Percentiles rank a stretch among this genome's conserved stretches.
phyloP scores from a whole-genome alignment of 2,888 invertebrate species.

The Elysia crispata region DNA sequence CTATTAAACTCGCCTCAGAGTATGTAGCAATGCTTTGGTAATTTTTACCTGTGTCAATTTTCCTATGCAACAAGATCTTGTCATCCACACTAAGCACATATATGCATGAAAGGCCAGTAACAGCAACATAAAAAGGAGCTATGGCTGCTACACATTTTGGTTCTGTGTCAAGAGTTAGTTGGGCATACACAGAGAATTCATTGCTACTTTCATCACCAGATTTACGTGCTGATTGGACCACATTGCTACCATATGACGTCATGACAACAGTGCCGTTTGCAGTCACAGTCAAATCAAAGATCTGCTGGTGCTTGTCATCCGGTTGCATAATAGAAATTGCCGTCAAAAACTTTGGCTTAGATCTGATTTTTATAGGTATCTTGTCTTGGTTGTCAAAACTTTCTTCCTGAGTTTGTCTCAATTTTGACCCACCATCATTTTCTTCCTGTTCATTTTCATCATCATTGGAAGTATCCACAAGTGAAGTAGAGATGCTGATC shows the following conservation, averaged over 20 bases:
- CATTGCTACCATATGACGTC: slow-evolving; percentile 30
- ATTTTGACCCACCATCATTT: background rate
- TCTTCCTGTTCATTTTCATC: background rate
- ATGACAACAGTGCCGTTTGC: slow-evolving; percentile 35
- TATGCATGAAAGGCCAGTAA: slow-evolving; percentile 37
- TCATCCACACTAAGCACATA: slow-evolving; percentile 42
- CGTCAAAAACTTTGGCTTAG: slow-evolving; percentile 30
- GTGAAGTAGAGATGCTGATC: background rate
- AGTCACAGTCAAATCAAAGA: slow-evolving; percentile 42
- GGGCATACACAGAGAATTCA: background rate
- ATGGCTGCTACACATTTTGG: slow-evolving; percentile 37
- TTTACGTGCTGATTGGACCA: slow-evolving; percentile 23
- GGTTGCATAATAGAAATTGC: background rate
- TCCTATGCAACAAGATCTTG: slow-evolving; percentile 31
- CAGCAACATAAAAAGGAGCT: slow-evolving; percentile 31
- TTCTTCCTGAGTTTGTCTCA: too few species aligned
- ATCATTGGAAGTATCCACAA: background rate
- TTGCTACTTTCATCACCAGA: background rate
- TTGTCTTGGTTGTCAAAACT: too few species aligned
- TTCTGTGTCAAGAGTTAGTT: slow-evolving; percentile 37
- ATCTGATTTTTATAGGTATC: background rate
- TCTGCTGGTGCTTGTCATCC: slow-evolving; percentile 20
- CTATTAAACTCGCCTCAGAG: slow-evolving; percentile 35
- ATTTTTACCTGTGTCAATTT: slow-evolving; percentile 39
- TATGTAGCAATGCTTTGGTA: slow-evolving; percentile 43